Base-by-base conservation (phyloP, 2,113 vertebrate genomes). In the Equus przewalskii region DNA sequence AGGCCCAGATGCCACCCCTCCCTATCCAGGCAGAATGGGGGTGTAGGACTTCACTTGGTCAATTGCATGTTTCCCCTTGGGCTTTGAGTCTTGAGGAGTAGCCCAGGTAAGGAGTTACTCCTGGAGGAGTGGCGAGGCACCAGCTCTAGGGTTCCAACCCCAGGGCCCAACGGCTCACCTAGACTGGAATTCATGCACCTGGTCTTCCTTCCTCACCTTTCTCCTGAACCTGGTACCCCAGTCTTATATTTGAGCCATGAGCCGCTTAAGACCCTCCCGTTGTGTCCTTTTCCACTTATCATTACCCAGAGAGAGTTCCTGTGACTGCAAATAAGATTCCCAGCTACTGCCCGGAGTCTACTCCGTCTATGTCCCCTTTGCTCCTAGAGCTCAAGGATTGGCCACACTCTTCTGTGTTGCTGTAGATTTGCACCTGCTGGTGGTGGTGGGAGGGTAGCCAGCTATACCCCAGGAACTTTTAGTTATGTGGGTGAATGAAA, bases 101-200 rank as follows among this genome's bases (percentile, higher is more conserved):
- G 51, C n/a, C 5, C 6, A 67, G 70, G n/a, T 6, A n/a, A 41
- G 24, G 24, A 67, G 12, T 18, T 22, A 19, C 28, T 51, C 12
- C 28, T 41, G 5, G 15, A n/a, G 28, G 19, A 46, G 12, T 0
- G 15, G 26, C 6, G 21, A 78, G n/a, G 33, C 0, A 3, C 33
- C 41, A 41, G 54, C 0, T 0, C n/a, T 64, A 3, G 36, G 49
- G 12, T 56, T 82, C 92, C 46, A 78, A 49, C 16, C 51, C 3
- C 13, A 2, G 28, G 49, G 78, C 8, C 26, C 64, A 10, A 0
- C 0, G 3, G n/a, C 24, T 46, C 79, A n/a, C 13, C 14, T 7
- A 16, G 41, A 18, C n/a, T n/a, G 36, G 1, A 62, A 4, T 73
- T 72, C 33, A 46, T 14, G 8, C 0, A 5, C 81, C 13, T 6